Evolutionary conservation across 2,113 vertebrate genomes (phyloP).

Genomic region (Hippocampus guttulatus): DNA sequence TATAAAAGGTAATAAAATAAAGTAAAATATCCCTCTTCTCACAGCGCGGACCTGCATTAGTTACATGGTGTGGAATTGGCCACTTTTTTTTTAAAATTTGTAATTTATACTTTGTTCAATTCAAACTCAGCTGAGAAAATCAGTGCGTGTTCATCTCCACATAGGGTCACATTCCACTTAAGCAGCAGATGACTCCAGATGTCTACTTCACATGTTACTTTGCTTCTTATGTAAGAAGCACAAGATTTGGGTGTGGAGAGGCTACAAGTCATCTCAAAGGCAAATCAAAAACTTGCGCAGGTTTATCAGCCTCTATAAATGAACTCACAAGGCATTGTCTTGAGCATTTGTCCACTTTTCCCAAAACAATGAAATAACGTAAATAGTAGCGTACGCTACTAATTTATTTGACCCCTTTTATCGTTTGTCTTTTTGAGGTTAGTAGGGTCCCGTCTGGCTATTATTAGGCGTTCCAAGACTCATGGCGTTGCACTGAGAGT

Average conservation of each 20-base stretch:
- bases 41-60: neutral
- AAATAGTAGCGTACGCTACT: too few relatives aligned
- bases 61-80: neutral
- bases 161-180: constrained; percentile 1
- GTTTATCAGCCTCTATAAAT: constrained; percentile 27
- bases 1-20: constrained; percentile 37
- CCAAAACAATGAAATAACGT: neutral
- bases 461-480: neutral
- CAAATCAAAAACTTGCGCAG: constrained; percentile 25
- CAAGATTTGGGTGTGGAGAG: constrained; percentile 21
- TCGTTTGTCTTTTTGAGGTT: neutral
- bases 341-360: neutral
- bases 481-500: neutral
- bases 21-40: constrained; percentile 12
- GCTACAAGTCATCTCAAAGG: constrained; percentile 22
- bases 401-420: neutral
- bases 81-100: neutral
- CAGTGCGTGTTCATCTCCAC: constrained; percentile 7
- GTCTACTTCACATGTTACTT: constrained; percentile 46
- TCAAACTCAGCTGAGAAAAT: constrained; percentile 16
- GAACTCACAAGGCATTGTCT: too few relatives aligned
- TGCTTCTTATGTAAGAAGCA: constrained; percentile 46
- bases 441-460: constrained; percentile 1
- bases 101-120: neutral
- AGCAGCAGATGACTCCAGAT: constrained; percentile 11